phyloP scores from a whole-genome alignment of 2,888 invertebrate species.

The Malachius bipustulatus region DNA sequence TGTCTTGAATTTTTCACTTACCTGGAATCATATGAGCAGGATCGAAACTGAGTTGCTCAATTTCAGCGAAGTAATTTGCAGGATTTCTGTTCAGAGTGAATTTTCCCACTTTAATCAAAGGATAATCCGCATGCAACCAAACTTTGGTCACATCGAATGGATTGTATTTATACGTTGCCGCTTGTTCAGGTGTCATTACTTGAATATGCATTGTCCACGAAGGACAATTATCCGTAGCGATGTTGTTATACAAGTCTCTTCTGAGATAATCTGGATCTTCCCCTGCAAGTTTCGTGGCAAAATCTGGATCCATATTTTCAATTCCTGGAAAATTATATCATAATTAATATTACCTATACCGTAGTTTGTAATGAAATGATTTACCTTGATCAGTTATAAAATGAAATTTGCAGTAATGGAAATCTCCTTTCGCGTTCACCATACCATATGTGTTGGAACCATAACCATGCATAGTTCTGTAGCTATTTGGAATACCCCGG shows the following conservation, averaged over 20 bases:
- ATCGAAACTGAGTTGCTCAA: slow-evolving; percentile 85
- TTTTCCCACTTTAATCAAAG: slow-evolving; percentile 79
- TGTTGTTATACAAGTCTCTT: slow-evolving; percentile 83
- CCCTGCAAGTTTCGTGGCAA: slow-evolving; percentile 57
- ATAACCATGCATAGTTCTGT: slow-evolving; percentile 62
- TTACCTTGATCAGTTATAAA: slow-evolving; percentile 77
- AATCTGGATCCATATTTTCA: slow-evolving; percentile 57
- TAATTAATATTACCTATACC: too few relatives aligned
- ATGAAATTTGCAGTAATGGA: slow-evolving; percentile 85
- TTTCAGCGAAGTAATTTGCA: slow-evolving; percentile 84
- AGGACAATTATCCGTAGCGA: slow-evolving; percentile 58
- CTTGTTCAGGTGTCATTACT: slow-evolving; percentile 79
- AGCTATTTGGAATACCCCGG: slow-evolving; percentile 87
- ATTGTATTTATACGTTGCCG: slow-evolving; percentile 66
- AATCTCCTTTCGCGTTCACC: slow-evolving; percentile 57
- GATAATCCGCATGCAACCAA: slow-evolving; percentile 82
- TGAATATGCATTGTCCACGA: slow-evolving; percentile 77
- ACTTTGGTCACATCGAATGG: slow-evolving; percentile 91
- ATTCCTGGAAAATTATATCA: too few relatives aligned
- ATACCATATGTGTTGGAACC: slow-evolving; percentile 89
- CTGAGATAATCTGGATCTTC: slow-evolving; percentile 81
- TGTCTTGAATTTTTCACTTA: too few relatives aligned
- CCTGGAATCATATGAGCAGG: slow-evolving; percentile 76
- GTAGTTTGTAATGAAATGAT: too few relatives aligned
- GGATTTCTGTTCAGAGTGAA: slow-evolving; percentile 80